A percentile compares a stretch with the other conserved stretches of the same genome.
phyloP scores from a whole-genome alignment of 2,797 vertebrate species.

The Neosilurus mollespiculum region DNA sequence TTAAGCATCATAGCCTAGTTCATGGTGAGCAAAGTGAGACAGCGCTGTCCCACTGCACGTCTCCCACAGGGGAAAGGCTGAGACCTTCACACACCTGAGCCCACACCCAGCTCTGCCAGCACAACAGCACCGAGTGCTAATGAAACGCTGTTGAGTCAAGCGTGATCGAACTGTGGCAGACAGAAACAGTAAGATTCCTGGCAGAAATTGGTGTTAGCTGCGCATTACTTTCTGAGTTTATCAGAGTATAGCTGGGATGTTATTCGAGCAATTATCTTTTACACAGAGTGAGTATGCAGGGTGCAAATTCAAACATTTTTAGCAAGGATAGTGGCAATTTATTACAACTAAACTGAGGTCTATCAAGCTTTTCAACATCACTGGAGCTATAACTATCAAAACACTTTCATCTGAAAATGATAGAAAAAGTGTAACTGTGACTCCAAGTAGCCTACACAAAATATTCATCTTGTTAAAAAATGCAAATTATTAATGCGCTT shows the following conservation, averaged over 20 bases:
- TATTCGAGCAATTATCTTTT: neutral
- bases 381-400: neutral
- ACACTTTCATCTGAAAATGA: slow-evolving; percentile 1
- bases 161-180: neutral
- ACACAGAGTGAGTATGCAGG: neutral
- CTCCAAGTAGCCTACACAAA: neutral
- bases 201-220: neutral
- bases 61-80: slow-evolving; percentile 27
- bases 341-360: neutral
- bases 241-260: neutral
- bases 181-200: neutral
- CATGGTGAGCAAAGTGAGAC: slow-evolving; percentile 30
- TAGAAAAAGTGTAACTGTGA: neutral
- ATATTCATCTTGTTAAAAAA: neutral
- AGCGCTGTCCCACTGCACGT: slow-evolving; percentile 22
- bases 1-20: slow-evolving; percentile 32
- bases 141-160: slow-evolving; percentile 16
- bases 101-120: neutral
- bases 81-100: slow-evolving; percentile 38
- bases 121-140: slow-evolving; percentile 11
- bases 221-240: neutral
- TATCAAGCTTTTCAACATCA: neutral
- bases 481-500: neutral
- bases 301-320: neutral
- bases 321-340: neutral